Evolutionary conservation across 2,797 vertebrate genomes (phyloP), one percentile per base, ranked within the genome.

Genomic region (Sarcophilus harrisii): DNA sequence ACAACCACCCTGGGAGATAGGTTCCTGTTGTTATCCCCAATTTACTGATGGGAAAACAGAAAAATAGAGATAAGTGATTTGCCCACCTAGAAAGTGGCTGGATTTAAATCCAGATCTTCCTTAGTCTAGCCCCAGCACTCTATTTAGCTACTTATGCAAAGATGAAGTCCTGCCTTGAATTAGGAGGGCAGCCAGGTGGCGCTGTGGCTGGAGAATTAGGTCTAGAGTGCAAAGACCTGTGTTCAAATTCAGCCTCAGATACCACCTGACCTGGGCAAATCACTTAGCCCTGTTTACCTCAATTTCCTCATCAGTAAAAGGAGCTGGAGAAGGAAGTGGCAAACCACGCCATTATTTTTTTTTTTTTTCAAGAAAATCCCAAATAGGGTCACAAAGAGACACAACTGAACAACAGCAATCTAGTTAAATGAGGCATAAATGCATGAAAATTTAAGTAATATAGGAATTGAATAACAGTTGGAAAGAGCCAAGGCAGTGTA

Each of bases 361-460:
- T 55, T 55, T 55, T n/a, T n/a, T n/a, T 13, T 5, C 14, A 81
- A 81, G n/a, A 81, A 87, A 87, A 45, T 2, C 73, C 73, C 38
- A 87, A 49, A 45, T 49, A 21, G 24, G 3, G 38, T 49, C 38
- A 87, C 73, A 21, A 60, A 60, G 59, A 62, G 59, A 62, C 29
- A 62, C 3, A 29, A 60, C 29, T 30, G 59, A 60, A 81, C n/a
- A 49, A 11, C 18, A 11, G 21, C 24, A 58, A 58, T 96, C 90
- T 49, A 94, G 91, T 90, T 91, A 95, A 62, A 92, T 58, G 73
- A 59, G 55, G 91, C 73, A 4, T 93, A 89, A 95, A 89, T 4
- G 38, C 49, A 59, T 0, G 5, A 57, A 58, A 91, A 92, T 94
- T 87, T 89, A 81, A 91, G 10, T 91, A 1, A 2, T 90, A 95